These are phyloP conservation scores for Hypsopygia costalis DNA, from an alignment of 2,888 invertebrate species.

Conservation along the genomic window DNA sequence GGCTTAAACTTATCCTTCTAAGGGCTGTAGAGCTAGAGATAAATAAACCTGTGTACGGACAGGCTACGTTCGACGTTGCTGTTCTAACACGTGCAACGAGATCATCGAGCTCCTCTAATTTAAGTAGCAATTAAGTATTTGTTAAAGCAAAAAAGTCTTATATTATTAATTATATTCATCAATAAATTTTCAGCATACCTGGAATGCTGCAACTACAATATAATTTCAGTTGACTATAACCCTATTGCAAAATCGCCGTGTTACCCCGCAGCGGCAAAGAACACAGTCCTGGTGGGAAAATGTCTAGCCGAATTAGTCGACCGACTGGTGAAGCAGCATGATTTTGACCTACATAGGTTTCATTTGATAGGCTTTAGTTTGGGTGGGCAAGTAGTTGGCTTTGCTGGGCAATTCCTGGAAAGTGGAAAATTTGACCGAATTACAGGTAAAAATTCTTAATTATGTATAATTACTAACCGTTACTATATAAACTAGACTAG, in stretches of 20 bases:
- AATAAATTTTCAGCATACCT: constrained; percentile 72
- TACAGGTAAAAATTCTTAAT: constrained; percentile 74
- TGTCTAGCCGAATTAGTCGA: constrained; percentile 82
- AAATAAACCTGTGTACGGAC: too few relatives aligned
- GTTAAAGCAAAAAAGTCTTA: constrained; percentile 1
- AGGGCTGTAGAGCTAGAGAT: too few relatives aligned
- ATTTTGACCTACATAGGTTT: constrained; percentile 62
- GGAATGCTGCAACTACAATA: constrained; percentile 76
- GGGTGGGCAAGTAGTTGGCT: constrained; percentile 82
- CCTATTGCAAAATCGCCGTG: constrained; percentile 80
- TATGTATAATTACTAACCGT: too few relatives aligned
- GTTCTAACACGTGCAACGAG: too few relatives aligned
- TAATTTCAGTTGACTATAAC: constrained; percentile 83
- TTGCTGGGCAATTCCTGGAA: constrained; percentile 63
- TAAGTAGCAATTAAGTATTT: too few relatives aligned
- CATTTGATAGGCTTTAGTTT: constrained; percentile 84
- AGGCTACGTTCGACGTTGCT: too few relatives aligned
- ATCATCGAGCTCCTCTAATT: too few relatives aligned
- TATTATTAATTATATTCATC: constrained; percentile 3
- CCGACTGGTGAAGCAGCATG: constrained; percentile 54
- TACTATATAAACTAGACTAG: too few relatives aligned
- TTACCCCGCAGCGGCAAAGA: constrained; percentile 79
- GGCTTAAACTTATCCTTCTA: too few relatives aligned
- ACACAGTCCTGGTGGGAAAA: constrained; percentile 80
- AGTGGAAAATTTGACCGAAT: constrained; percentile 69